Evolutionary conservation across 2,797 vertebrate species (phyloP), one percentile per base, ranked within the genome.

Genomic region (Erethizon dorsatum): DNA sequence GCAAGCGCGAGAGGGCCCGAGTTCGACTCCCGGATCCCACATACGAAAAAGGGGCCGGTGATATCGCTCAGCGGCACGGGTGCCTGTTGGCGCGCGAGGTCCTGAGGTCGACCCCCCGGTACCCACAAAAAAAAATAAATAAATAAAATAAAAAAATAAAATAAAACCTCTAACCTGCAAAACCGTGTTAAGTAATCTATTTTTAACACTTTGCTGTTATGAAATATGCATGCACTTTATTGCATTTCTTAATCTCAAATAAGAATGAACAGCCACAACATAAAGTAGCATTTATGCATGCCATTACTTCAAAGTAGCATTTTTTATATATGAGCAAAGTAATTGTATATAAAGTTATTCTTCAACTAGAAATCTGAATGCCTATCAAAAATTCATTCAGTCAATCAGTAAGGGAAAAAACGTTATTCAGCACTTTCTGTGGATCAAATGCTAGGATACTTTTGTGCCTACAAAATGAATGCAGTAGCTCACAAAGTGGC

Each of bases 231-330:
- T 83, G 8, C 0, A 65, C 93, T 96, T 86, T 86, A 93, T 37
- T 92, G 67, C 90, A 79, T 96, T 52, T 75, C 94, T 83, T 96
- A 87, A 17, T 96, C 86, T 95, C 96, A 96, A 96, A 90, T 24
- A 85, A 96, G 83, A 95, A 93, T 20, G 26, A 96, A 54, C 33
- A 83, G n/a, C 50, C 59, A 67, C 45, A 71, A 41, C 45, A 31
- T 93, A 87, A 95, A 86, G 85, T 41, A 89, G 88, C 41, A 84
- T 41, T 47, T 89, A 82, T 61, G 22, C 52, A 75, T 56, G 63
- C 2, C 88, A 73, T 37, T 73, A 90, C 88, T 91, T 92, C 52
- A 73, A 94, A 54, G 24, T 37, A 93, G 33, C 13, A 33, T 41
- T 45, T 94, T 92, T 87, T 83, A 93, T 75, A 93, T 69, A 52